Percentiles rank a stretch among this genome's conserved stretches.
These are phyloP conservation scores for Apis florea DNA, from an alignment of 1,140 invertebrate species.

Conservation along the genomic window DNA sequence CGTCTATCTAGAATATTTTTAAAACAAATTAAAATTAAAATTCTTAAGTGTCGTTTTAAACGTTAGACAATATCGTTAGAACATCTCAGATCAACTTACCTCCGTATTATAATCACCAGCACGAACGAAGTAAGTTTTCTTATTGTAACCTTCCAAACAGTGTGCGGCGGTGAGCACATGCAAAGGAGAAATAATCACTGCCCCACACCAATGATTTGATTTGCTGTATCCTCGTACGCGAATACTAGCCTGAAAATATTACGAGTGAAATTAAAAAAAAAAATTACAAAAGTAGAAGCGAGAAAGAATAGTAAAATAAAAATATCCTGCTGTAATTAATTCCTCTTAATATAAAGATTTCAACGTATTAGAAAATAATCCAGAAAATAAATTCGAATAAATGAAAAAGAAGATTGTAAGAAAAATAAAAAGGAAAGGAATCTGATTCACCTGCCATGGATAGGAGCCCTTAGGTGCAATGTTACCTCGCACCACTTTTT, in stretches of 20 bases:
- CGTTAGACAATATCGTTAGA: too few species aligned
- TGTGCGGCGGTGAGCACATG: constrained; percentile 91
- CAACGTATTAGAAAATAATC: too few species aligned
- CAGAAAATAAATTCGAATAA: too few species aligned
- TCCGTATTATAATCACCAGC: constrained; percentile 87
- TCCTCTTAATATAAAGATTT: too few species aligned
- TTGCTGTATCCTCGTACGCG: constrained; percentile 82
- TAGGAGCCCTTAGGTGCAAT: constrained; percentile 83
- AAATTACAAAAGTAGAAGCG: neutral
- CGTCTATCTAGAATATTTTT: constrained; percentile 76
- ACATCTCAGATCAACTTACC: constrained; percentile 70
- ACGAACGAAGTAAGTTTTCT: constrained; percentile 85
- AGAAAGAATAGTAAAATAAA: neutral
- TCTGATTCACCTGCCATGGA: constrained; percentile 87
- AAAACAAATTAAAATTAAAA: neutral
- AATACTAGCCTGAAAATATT: constrained; percentile 84
- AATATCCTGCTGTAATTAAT: neutral
- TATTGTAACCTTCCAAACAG: constrained; percentile 86
- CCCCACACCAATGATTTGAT: constrained; percentile 88
- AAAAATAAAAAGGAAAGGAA: neutral
- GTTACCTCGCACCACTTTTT: constrained; percentile 81
- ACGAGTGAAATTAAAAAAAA: neutral
- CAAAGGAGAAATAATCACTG: constrained; percentile 85
- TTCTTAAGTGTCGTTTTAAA: too few species aligned
- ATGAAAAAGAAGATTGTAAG: too few species aligned